Evolutionary conservation across 2,113 vertebrate species (phyloP).

Genomic region (Solenodon paradoxus): DNA sequence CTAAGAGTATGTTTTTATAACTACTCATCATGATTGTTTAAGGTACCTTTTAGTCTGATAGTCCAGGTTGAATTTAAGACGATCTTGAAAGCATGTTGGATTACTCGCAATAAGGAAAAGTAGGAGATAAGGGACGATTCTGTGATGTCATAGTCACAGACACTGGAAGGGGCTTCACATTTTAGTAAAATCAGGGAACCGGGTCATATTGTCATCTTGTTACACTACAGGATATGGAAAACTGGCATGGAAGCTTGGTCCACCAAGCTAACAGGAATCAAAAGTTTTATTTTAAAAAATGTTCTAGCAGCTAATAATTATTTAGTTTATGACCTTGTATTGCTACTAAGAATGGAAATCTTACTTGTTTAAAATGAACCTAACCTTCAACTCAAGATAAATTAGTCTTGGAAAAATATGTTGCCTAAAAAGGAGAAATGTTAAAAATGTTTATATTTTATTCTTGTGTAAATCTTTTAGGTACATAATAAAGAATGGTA

Average conservation of each 20-base stretch:
- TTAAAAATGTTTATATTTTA: constrained; percentile 48
- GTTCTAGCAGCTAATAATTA: neutral
- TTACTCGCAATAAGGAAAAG: neutral
- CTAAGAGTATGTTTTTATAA: neutral
- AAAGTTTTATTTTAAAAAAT: neutral
- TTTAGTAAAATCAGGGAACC: neutral
- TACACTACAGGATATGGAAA: neutral
- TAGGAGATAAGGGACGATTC: neutral
- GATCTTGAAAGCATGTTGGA: neutral
- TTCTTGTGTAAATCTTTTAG: neutral
- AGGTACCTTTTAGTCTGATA: neutral
- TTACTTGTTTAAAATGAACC: constrained; percentile 16
- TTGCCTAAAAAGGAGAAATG: constrained; percentile 58
- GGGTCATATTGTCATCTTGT: accelerated
- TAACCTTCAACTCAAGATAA: constrained; percentile 6
- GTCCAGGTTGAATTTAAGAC: neutral
- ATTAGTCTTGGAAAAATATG: constrained; percentile 2
- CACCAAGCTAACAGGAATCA: neutral
- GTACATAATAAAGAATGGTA: neutral
- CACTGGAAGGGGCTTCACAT: neutral
- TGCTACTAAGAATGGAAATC: constrained; percentile 30
- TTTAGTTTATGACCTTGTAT: neutral
- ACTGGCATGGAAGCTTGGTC: neutral
- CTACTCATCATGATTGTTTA: neutral
- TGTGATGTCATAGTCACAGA: neutral